Evolutionary conservation across 1,140 invertebrate species (phyloP).

Genomic region (Zaprionus capensis): DNA sequence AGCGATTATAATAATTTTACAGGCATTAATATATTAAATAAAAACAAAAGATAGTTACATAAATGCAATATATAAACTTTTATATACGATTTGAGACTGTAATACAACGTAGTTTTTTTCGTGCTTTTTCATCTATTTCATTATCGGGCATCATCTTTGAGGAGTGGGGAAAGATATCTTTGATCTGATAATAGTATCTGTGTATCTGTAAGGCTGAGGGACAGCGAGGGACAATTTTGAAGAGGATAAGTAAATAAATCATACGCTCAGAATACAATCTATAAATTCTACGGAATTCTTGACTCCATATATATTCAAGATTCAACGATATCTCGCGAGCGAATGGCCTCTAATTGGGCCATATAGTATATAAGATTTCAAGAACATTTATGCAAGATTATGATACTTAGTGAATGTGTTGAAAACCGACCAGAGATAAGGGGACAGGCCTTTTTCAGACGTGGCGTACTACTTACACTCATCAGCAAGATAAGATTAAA

Average conservation of each 20-base stretch:
- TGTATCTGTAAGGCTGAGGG: not conserved
- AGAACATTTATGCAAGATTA: conserved; percentile 4
- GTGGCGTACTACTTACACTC: conserved; percentile 28
- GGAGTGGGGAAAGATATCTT: not conserved
- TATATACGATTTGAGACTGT: not conserved
- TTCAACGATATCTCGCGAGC: not conserved
- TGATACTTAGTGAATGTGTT: conserved; percentile 20
- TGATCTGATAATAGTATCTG: too few relatives aligned
- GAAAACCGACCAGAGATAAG: conserved; percentile 12
- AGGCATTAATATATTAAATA: not conserved
- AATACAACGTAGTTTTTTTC: not conserved
- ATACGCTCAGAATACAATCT: not conserved
- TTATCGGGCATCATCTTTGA: not conserved
- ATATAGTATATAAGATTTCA: conserved; percentile 1
- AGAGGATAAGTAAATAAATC: not conserved
- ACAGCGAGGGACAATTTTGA: not conserved
- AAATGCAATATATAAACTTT: not conserved
- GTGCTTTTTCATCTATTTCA: not conserved
- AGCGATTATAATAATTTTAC: not conserved
- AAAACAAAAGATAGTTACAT: not conserved
- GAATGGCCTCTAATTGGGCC: conserved; percentile 1
- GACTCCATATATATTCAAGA: not conserved
- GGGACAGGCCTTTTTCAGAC: conserved; percentile 30
- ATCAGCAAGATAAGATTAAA: conserved; percentile 42
- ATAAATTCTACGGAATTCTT: not conserved